Evolutionary conservation across 2,888 invertebrate genomes (phyloP).

Genomic region (Pandemis heparana): DNA sequence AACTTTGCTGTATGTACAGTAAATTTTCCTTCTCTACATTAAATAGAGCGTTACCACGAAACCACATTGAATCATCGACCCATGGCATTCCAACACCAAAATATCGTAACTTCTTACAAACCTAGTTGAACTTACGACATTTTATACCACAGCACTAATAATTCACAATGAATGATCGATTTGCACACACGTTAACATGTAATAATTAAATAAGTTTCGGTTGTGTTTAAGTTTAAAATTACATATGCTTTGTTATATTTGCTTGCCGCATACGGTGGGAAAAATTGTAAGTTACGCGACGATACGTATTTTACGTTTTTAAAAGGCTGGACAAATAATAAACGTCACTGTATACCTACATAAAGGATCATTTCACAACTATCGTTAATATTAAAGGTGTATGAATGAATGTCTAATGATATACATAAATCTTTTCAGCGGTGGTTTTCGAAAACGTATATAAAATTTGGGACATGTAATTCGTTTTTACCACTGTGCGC

Average conservation of each 20-base stretch:
- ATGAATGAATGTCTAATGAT: not conserved
- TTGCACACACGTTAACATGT: not conserved
- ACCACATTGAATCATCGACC: slow-evolving; percentile 1
- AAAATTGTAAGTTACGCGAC: not conserved
- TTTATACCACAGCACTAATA: not conserved
- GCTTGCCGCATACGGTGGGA: not conserved
- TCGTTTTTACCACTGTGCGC: too few species aligned
- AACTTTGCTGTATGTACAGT: not conserved
- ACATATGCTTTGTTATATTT: not conserved
- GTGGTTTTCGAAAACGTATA: too few species aligned
- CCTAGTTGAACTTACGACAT: not conserved
- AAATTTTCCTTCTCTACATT: not conserved
- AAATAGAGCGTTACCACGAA: slow-evolving; percentile 6
- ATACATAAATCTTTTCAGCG: not conserved
- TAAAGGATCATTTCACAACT: not conserved
- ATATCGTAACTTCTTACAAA: not conserved
- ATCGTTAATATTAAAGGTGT: not conserved
- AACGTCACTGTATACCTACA: not conserved
- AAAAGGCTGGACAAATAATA: not conserved
- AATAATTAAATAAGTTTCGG: not conserved
- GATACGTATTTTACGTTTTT: slow-evolving; percentile 5
- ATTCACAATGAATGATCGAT: not conserved
- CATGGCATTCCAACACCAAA: not conserved
- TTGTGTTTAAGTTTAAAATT: not conserved
- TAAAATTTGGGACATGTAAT: too few species aligned